Base-by-base conservation (phyloP, 2,797 vertebrate genomes). In the Cossypha heuglini region DNA sequence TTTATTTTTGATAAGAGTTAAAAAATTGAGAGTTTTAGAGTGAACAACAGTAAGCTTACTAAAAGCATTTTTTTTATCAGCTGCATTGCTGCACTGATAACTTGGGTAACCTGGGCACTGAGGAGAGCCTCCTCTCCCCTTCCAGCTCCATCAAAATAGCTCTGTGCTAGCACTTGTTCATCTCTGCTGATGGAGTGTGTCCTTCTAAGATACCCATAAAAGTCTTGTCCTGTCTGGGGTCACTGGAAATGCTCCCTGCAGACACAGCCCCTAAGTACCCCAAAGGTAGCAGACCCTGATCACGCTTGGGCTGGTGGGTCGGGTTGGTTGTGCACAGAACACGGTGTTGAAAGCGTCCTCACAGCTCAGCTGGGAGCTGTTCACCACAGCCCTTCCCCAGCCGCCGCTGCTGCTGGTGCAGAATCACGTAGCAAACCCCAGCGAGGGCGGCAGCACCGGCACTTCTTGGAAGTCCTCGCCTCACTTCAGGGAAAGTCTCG, bases 391-490 rank as follows among this genome's bases (percentile, higher is more conserved):
- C 31, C 51, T 17, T 59, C 81, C 48, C 40, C 0, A 0, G 3
- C 62, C 10, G 4, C 86, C 6, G 62, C 91, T 48, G 78, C 78
- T 49, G n/a, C 2, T 5, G 3, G 28, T 5, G 3, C 35, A 46
- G 7, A 63, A n/a, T 57, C 85, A 90, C 3, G 0, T 40, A 80
- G 75, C 81, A 91, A 77, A 93, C 58, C 61, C 61, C 45, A 62
- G 46, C 1, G 0, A 68, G 67, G 63, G 61, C 2, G 0, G 72
- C 43, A 7, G 61, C 4, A 0, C n/a, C 12, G 9, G 3, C 3
- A 0, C 46, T 94, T 91, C 93, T 72, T 68, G 82, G 91, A 88
- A 96, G 58, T 22, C 17, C 35, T 63, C 1, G 0, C 42, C 74
- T 89, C 22, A 1, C 25, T 86, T 93, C 68, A 45, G 25, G 20